Evolutionary conservation across 2,888 invertebrate species (phyloP).

Genomic region (Cotesia congregata): DNA sequence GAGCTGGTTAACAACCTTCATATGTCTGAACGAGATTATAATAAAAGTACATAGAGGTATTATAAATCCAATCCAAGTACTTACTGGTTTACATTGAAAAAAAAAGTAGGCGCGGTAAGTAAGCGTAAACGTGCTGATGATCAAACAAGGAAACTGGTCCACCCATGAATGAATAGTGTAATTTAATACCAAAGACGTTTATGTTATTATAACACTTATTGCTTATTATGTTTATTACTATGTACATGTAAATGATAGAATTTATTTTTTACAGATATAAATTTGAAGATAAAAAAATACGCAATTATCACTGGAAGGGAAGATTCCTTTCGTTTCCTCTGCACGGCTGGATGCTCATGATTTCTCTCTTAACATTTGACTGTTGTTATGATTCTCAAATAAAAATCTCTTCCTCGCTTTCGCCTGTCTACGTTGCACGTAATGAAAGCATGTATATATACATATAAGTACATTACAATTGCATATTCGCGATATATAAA

Average conservation of each 20-base stretch:
- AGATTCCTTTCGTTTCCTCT: constrained; percentile 6
- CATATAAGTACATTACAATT: constrained; percentile 18
- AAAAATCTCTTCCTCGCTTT: constrained; percentile 23
- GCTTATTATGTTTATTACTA: background rate
- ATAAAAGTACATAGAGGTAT: background rate
- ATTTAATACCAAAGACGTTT: background rate
- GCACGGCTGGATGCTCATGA: constrained; percentile 5
- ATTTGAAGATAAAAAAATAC: constrained; percentile 4
- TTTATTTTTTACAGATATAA: background rate
- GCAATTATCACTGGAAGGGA: background rate
- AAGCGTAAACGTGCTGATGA: background rate
- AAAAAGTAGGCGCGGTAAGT: constrained; percentile 6
- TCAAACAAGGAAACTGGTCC: constrained; percentile 15
- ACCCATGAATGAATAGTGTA: background rate
- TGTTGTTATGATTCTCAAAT: constrained; percentile 5
- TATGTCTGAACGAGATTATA: background rate
- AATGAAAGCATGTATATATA: constrained; percentile 8
- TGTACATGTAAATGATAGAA: background rate
- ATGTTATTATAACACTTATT: background rate
- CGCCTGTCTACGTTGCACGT: constrained; percentile 1
- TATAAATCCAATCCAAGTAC: background rate
- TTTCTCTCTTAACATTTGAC: constrained; percentile 20
- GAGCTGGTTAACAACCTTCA: background rate
- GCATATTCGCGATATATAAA: constrained; percentile 4
- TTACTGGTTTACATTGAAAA: constrained; percentile 15